Percentiles rank a stretch among this genome's conserved stretches.
phyloP scores from a whole-genome alignment of 2,888 invertebrate species.

The Apeira syringaria region DNA sequence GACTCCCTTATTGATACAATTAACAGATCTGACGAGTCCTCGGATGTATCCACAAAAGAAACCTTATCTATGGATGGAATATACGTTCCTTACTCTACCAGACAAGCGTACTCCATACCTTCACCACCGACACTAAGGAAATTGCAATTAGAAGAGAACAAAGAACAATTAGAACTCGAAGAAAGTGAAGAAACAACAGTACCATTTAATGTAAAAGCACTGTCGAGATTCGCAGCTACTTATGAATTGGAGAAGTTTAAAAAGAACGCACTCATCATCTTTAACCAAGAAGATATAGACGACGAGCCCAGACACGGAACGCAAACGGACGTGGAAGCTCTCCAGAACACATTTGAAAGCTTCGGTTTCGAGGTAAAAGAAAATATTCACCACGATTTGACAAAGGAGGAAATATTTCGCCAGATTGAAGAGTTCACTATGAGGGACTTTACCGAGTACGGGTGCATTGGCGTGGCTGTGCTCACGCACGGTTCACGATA shows the following conservation, averaged over 20 bases:
- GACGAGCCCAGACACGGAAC: conserved; percentile 56
- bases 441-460: conserved; percentile 57
- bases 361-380: conserved; percentile 55
- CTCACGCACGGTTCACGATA: conserved; percentile 61
- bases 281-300: conserved; percentile 57
- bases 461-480: conserved; percentile 61
- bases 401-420: conserved; percentile 48
- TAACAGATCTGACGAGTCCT: neutral
- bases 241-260: conserved; percentile 63
- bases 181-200: neutral
- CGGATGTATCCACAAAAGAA: neutral
- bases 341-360: conserved; percentile 50
- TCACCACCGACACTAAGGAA: neutral
- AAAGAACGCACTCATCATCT: conserved; percentile 61
- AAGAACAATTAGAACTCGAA: neutral
- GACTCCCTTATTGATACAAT: conserved; percentile 4
- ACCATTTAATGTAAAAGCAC: conserved; percentile 30
- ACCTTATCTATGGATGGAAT: conserved; percentile 2
- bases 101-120: neutral
- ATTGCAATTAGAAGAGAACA: neutral
- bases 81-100: neutral
- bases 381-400: conserved; percentile 44
- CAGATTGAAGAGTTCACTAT: conserved; percentile 44
- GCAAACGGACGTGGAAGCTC: conserved; percentile 50
- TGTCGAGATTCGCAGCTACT: conserved; percentile 49